Evolutionary conservation across 2,888 invertebrate species (phyloP).

Genomic region (Kuschelorhynchus macadamiae): DNA sequence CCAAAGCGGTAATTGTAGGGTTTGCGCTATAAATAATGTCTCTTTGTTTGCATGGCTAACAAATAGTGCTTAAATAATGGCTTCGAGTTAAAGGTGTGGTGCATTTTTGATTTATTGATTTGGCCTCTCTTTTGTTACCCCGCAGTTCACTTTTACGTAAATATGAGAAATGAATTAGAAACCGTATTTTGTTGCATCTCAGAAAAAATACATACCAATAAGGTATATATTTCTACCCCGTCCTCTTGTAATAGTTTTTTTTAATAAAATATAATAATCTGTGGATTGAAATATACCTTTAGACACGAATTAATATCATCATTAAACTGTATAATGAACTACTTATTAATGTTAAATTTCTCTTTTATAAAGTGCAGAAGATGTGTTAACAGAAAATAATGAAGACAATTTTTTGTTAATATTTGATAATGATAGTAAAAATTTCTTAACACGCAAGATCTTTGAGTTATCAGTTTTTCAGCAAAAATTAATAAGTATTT

Average conservation of each 20-base stretch:
- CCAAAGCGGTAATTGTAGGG: constrained; percentile 42
- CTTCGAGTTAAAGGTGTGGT: constrained; percentile 40
- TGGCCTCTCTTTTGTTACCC: constrained; percentile 20
- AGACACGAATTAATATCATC: background rate
- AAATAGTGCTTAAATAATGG: constrained; percentile 39
- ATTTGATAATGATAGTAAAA: no score
- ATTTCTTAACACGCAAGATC: no score
- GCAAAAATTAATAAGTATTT: no score
- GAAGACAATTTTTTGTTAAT: background rate
- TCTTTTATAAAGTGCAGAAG: background rate
- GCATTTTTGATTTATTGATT: constrained; percentile 39
- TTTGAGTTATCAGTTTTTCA: no score
- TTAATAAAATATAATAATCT: no score
- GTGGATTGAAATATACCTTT: no score
- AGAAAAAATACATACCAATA: no score
- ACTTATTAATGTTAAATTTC: background rate
- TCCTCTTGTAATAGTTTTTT: no score
- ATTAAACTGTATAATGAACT: background rate
- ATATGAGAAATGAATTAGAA: background rate
- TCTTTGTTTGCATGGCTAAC: constrained; percentile 44
- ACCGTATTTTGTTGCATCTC: background rate
- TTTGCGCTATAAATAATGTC: constrained; percentile 40
- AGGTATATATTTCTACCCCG: no score
- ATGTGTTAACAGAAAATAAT: no score
- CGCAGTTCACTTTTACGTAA: background rate